These are phyloP conservation scores for Centropyge bicolor DNA, from an alignment of 2,797 vertebrate genomes.

Conservation along the genomic window DNA sequence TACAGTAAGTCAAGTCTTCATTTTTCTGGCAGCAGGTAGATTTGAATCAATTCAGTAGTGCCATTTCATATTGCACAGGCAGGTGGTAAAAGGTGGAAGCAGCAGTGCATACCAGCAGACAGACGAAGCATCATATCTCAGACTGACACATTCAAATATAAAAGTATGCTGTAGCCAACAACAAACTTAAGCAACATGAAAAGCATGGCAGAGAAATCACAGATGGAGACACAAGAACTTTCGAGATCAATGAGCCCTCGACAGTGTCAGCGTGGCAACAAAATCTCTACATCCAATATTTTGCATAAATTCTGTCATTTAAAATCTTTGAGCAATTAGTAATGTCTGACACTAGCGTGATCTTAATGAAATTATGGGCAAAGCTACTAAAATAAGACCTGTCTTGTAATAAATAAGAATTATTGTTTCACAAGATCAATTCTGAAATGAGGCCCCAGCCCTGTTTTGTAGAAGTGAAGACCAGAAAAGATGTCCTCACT, in stretches of 20 bases:
- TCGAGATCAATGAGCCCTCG: background rate
- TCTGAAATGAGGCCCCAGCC: background rate
- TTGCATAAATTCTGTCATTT: background rate
- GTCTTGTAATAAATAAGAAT: conserved; percentile 18
- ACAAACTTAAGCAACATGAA: background rate
- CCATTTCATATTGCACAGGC: background rate
- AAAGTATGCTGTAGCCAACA: background rate
- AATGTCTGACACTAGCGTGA: background rate
- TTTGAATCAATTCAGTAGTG: background rate
- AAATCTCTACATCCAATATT: background rate
- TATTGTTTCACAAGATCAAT: conserved; percentile 5
- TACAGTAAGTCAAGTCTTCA: background rate
- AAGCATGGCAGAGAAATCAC: background rate
- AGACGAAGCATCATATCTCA: background rate
- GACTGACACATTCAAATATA: background rate
- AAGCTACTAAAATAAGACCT: background rate
- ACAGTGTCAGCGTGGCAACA: background rate
- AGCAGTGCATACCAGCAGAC: background rate
- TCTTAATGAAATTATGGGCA: background rate
- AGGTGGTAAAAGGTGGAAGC: background rate
- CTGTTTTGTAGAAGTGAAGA: conserved; percentile 30
- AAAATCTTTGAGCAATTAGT: background rate
- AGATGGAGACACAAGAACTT: background rate
- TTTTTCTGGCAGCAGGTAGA: background rate
- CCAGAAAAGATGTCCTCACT: conserved; percentile 14